These are phyloP conservation scores for Epistrophella euchroma DNA, from an alignment of 2,888 invertebrate genomes.

Conservation along the genomic window DNA sequence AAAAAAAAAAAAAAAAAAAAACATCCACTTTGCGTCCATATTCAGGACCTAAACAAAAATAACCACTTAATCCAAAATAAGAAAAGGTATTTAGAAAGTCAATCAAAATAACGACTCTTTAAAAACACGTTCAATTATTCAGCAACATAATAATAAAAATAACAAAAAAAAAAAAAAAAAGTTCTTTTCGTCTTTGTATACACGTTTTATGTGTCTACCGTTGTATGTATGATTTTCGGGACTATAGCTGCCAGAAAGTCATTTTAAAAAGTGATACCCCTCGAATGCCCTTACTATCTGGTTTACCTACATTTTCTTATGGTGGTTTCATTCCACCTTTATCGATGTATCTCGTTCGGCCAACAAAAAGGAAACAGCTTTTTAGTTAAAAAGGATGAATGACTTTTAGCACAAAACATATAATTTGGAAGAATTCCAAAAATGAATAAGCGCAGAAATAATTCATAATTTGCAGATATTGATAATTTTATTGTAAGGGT, in stretches of 20 bases:
- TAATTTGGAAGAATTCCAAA: constrained; percentile 20
- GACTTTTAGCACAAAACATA: constrained; percentile 8
- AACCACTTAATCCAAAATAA: constrained; percentile 12
- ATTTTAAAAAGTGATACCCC: constrained; percentile 11
- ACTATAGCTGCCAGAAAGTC: neutral
- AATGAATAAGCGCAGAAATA: constrained; percentile 24
- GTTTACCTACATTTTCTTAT: constrained; percentile 5
- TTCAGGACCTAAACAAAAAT: neutral
- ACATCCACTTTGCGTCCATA: neutral
- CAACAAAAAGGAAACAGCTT: constrained; percentile 4
- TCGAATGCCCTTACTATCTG: neutral
- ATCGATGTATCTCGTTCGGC: neutral
- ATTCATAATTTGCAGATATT: constrained; percentile 26
- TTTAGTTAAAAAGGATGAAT: constrained; percentile 27
- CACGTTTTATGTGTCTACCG: constrained; percentile 20
- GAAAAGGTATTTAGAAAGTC: constrained; percentile 8
- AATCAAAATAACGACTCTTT: constrained; percentile 26
- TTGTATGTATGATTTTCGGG: neutral
- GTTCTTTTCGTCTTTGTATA: neutral
- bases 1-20: neutral
- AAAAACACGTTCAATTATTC: constrained; percentile 26
- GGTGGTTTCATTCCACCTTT: neutral
- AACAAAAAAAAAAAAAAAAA: too few relatives aligned
- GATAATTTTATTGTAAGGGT: constrained; percentile 7
- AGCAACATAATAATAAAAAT: neutral